Evolutionary conservation across 2,888 invertebrate species (phyloP), one percentile per base, ranked within the genome.

Genomic region (Lochmaea capreae): DNA sequence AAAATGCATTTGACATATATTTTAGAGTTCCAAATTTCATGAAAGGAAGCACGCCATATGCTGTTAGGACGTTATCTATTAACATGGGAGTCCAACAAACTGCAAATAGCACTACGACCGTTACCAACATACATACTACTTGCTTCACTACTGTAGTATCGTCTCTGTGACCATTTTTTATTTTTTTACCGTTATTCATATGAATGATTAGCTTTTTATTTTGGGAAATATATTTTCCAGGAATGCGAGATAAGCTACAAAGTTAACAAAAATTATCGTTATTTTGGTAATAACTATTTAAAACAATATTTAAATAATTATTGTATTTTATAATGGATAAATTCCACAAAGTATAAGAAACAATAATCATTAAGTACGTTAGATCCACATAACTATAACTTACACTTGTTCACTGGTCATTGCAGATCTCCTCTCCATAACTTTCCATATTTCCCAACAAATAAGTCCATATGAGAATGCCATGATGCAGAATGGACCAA

Each of bases 91-190:
- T 89, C 93, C 93, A 93, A 83, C 93, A 93, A 62, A 93, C 83
- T 22, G 90, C 89, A 85, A 93, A 93, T 46, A 93, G 86, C 0
- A 92, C 88, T 57, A 93, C 92, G 18, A 93, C 92, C 0, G 91
- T 91, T 1, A 93, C 91, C 79, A 93, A 86, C 93, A 93, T 93
- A 85, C 91, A 92, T 78, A 93, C 91, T n/a, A 93, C 93, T 91
- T 93, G 87, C 62, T 85, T 85, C 0, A 86, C 86, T 80, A 84
- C 84, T 43, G 78, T 77, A 16, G 80, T 83, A 68, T 85, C 85
- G 68, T 84, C 84, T 71, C 82, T 79, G 49, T 75, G 76, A 66
- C 68, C 67, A 58, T 72, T 58, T 65, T 70, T 67, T 39, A 65
- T 59, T 26, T 67, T 72, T 65, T 74, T 78, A 33, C 68, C 59